Percentiles rank a stretch among this genome's conserved stretches.
phyloP scores from a whole-genome alignment of 2,797 vertebrate genomes.

The Rhincodon typus region DNA sequence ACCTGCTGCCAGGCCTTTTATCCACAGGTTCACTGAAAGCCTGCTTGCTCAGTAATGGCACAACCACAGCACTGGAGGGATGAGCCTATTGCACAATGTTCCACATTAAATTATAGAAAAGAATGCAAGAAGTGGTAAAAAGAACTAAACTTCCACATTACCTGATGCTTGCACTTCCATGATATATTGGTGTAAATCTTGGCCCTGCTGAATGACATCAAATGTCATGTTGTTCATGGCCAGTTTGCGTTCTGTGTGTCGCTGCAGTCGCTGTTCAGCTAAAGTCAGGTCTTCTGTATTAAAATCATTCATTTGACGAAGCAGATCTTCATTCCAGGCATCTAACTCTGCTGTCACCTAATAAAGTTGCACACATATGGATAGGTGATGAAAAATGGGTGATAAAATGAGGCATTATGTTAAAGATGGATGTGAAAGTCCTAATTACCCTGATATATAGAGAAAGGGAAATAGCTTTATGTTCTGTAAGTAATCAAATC shows the following conservation, averaged over 20 bases:
- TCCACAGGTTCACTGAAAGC: background rate
- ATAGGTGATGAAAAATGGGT: background rate
- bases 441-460: background rate
- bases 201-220: slow-evolving; percentile 91
- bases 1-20: background rate
- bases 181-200: slow-evolving; percentile 92
- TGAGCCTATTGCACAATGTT: background rate
- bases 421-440: background rate
- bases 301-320: slow-evolving; percentile 81
- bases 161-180: slow-evolving; percentile 97
- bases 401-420: background rate
- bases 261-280: slow-evolving; percentile 85
- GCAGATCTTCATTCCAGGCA: slow-evolving; percentile 90
- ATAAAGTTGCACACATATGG: background rate
- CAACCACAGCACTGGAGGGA: background rate
- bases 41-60: background rate
- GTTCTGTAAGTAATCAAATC: background rate
- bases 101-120: background rate
- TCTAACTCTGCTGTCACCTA: slow-evolving; percentile 92
- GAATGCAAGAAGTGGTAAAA: background rate
- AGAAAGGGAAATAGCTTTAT: background rate
- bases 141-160: slow-evolving; percentile 44
- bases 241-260: slow-evolving; percentile 80
- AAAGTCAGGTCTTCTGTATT: slow-evolving; percentile 78
- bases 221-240: slow-evolving; percentile 97